Evolutionary conservation across 2,888 invertebrate species (phyloP), one percentile per base, ranked within the genome.

Genomic region (Crocallis elinguaria): DNA sequence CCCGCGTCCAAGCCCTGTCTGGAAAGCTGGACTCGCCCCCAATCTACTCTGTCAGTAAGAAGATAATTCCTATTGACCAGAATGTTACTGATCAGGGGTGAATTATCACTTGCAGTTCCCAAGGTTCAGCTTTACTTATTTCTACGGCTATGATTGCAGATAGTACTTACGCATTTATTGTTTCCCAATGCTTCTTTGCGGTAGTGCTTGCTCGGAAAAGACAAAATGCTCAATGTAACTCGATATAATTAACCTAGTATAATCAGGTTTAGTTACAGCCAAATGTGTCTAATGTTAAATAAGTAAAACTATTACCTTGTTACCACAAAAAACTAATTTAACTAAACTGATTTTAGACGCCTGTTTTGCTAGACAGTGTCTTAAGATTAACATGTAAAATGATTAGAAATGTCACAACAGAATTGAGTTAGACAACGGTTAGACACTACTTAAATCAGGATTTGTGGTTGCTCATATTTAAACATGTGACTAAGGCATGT

Each of bases 31-130:
- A 91, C 3, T 66, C 86, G 3, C 85, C 88, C 0, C 86, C 90
- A 0, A 86, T 91, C 1, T 92, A 92, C 57, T 87, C 92, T 1
- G 75, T 90, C 49, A 88, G 82, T 71, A 92, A 91, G 67, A 92
- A 92, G 59, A 82, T 84, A 74, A 63, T 85, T 2, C 78, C 86
- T 3, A 52, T 86, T 13, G 90, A 91, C 30, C 88, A 84, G 50
- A 79, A 76, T 50, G 56, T 76, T 27, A 71, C 62, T 50, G 89
- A 86, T 65, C 86, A 86, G 67, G 87, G 84, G 4, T 90, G 85
- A 86, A 67, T 55, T 19, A 33, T 60, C 42, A 48, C 84, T 88
- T 85, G 77, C 84, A 85, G 85, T 49, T 49, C 30, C 37, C 43
- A 19, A 13, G 61, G 71, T 69, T 73, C 75, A 74, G 83, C 83